phyloP scores from a whole-genome alignment of 2,888 invertebrate species.

The Polyploca ridens region DNA sequence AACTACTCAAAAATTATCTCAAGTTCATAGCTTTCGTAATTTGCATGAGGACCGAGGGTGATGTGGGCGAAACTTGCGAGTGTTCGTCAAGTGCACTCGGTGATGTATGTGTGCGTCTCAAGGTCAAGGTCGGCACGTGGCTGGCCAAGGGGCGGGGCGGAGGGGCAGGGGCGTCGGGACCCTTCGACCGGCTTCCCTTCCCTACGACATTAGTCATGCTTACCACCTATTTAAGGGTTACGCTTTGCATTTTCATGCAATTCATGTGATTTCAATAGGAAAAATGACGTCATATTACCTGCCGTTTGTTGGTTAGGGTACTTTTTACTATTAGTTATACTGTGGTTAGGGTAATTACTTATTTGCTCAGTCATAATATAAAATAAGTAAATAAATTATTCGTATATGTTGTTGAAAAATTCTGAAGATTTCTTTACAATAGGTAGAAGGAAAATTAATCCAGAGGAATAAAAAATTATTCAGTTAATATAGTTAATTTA shows the following conservation, averaged over 20 bases:
- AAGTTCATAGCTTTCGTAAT: slow-evolving; percentile 3
- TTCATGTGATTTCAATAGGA: not conserved
- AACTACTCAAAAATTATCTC: not conserved
- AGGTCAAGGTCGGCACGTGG: slow-evolving; percentile 72
- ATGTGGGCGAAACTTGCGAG: slow-evolving; percentile 16
- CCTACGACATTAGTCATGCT: slow-evolving; percentile 6
- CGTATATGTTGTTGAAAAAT: too few relatives aligned
- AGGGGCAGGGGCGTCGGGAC: slow-evolving; percentile 25
- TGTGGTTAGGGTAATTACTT: too few relatives aligned
- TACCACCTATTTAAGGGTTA: not conserved
- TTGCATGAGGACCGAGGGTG: not conserved
- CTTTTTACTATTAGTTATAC: too few relatives aligned
- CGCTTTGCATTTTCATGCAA: not conserved
- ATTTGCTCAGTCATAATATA: too few relatives aligned
- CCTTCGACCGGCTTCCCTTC: slow-evolving; percentile 25
- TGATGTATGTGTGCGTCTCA: slow-evolving; percentile 51
- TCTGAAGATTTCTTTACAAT: too few relatives aligned
- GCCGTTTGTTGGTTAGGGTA: not conserved
- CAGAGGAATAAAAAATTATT: too few relatives aligned
- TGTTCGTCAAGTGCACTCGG: slow-evolving; percentile 36
- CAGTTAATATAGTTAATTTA: too few relatives aligned
- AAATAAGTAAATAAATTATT: too few relatives aligned
- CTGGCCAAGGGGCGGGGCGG: slow-evolving; percentile 24
- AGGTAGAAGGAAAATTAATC: too few relatives aligned
- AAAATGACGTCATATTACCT: not conserved